Evolutionary conservation across 2,797 vertebrate genomes (phyloP), one percentile per base, ranked within the genome.

Genomic region (Pangasius larnaudii): DNA sequence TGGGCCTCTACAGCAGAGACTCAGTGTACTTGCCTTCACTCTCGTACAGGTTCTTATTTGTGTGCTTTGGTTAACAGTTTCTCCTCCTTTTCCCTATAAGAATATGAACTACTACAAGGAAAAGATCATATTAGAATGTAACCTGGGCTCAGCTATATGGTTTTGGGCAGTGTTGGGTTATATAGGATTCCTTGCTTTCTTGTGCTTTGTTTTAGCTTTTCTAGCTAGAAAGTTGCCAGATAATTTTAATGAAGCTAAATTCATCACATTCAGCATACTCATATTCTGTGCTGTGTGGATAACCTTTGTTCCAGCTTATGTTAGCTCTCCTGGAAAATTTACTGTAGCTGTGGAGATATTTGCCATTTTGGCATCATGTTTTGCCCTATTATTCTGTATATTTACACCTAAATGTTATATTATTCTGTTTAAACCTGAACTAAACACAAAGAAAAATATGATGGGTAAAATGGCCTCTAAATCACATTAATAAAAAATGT

Each of bases 31-130:
- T 0, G 91, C 83, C 67, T 94, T 93, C 30, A 96, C 94, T 58
- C 87, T 92, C 58, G 85, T 95, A 10, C 96, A 96, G 87, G 91
- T 95, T 36, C 67, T 95, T 42, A 87, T 95, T 75, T 96, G 96
- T 91, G 85, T 89, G 0, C 36, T 95, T 16, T 96, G 95, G 96
- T 86, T 96, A 75, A 82, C 36, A 46, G 74, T 95, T 49, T 90
- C 91, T 7, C 95, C 95, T 0, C 96, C 96, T 69, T 90, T 92
- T 9, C 95, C 95, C 8, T 65, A 92, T 86, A 94, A 90, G 91
- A 96, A 96, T 49, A 92, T 90, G 42, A 85, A 85, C 86, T 75
- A 94, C 65, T 88, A 88, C 2, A 88, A 93, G 51, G 51, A 51
- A 51, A 51, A 14, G 51, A 51, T 51, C 51, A 51, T 51, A 13